A percentile compares a stretch with the other conserved stretches of the same genome.
phyloP scores from a whole-genome alignment of 2,113 vertebrate species.

The Lampris megalopsis region DNA sequence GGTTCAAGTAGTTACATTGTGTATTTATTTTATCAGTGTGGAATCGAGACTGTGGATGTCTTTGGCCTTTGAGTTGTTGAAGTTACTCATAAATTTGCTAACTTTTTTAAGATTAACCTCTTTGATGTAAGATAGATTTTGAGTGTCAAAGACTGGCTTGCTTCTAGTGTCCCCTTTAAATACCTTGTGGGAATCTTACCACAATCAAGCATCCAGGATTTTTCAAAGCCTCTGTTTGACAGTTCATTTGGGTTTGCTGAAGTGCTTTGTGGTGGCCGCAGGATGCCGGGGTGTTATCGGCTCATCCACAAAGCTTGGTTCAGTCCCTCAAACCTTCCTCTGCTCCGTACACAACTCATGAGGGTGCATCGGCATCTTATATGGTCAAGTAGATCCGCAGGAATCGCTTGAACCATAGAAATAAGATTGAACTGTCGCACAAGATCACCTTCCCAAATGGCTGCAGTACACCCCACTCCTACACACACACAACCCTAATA shows the following conservation, averaged over 20 bases:
- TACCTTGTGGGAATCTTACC: background rate
- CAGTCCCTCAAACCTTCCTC: background rate
- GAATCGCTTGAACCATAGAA: conserved; percentile 34
- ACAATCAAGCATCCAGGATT: background rate
- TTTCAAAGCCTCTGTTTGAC: background rate
- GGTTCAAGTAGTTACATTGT: no score
- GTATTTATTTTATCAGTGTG: no score
- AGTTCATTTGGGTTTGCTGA: background rate
- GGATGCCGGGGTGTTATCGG: background rate
- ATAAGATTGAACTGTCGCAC: conserved; percentile 62
- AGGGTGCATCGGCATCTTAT: background rate
- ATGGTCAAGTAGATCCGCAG: background rate
- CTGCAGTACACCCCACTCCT: conserved; percentile 22
- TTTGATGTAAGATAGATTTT: background rate
- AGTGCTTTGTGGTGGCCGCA: background rate
- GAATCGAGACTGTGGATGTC: no score
- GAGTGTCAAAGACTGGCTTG: no score
- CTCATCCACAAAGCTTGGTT: background rate
- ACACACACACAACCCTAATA: background rate
- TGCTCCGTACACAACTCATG: conserved; percentile 9
- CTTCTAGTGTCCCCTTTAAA: no score
- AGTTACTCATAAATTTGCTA: no score
- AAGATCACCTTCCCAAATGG: conserved; percentile 62
- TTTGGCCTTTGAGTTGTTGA: no score
- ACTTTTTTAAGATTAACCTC: background rate